phyloP scores from a whole-genome alignment of 2,888 invertebrate genomes.

The Coronaproctus castanopsis region DNA sequence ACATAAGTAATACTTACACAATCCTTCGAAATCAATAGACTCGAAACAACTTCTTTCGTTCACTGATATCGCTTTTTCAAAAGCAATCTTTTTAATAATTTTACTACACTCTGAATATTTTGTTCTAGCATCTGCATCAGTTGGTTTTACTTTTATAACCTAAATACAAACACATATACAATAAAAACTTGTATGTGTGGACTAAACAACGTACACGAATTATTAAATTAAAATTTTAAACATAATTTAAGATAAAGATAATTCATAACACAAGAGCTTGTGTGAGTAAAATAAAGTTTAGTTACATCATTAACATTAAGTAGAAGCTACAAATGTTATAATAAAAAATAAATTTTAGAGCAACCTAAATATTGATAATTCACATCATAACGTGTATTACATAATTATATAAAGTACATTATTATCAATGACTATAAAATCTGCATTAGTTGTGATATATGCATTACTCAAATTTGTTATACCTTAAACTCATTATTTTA shows the following conservation, averaged over 20 bases:
- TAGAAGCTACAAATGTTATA: neutral
- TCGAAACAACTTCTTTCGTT: slow-evolving; percentile 80
- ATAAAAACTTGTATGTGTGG: too few species aligned
- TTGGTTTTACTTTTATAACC: slow-evolving; percentile 80
- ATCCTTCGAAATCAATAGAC: slow-evolving; percentile 68
- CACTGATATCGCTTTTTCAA: slow-evolving; percentile 89
- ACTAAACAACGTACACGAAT: too few species aligned
- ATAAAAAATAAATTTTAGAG: neutral
- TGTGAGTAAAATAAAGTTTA: neutral
- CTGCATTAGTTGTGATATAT: too few species aligned
- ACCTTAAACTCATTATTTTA: too few species aligned
- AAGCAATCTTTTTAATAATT: slow-evolving; percentile 82
- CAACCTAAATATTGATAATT: too few species aligned
- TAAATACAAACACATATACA: slow-evolving; percentile 26
- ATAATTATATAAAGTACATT: too few species aligned
- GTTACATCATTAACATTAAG: neutral
- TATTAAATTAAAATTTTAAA: too few species aligned
- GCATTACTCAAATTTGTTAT: too few species aligned
- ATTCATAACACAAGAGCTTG: neutral
- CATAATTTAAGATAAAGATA: neutral
- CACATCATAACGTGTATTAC: too few species aligned
- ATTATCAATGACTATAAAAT: too few species aligned
- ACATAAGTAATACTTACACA: slow-evolving; percentile 52
- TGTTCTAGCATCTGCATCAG: slow-evolving; percentile 78
- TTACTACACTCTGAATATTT: slow-evolving; percentile 90